Percentiles rank a stretch among this genome's conserved stretches.
These are phyloP conservation scores for Crossaster papposus DNA, from an alignment of 53 echinoderm and acorn worm genomes.

Conservation along the genomic window DNA sequence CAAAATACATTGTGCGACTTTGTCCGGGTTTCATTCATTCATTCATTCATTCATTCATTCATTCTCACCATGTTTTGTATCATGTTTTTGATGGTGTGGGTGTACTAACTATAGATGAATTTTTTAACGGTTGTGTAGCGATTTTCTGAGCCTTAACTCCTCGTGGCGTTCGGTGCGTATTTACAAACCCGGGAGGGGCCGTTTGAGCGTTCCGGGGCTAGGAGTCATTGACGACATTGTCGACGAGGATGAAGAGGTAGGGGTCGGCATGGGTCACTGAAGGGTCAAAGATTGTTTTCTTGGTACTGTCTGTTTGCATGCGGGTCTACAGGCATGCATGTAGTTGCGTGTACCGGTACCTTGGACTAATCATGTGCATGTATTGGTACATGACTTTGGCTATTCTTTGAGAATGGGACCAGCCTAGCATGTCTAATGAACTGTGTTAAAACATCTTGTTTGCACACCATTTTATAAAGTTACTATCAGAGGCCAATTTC, in stretches of 20 bases:
- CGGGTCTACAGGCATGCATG: neutral
- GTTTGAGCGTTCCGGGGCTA: neutral
- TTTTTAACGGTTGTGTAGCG: conserved; percentile 25
- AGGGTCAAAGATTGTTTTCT: neutral
- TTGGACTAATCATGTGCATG: no score
- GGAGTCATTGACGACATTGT: neutral
- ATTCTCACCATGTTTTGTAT: no score
- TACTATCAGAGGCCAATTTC: no score
- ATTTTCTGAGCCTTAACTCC: neutral
- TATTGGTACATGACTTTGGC: no score
- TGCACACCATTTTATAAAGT: no score
- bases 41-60: no score
- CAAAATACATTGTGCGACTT: no score
- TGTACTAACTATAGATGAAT: conserved; percentile 9
- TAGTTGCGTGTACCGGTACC: neutral
- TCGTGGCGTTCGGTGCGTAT: conserved; percentile 15
- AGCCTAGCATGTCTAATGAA: no score
- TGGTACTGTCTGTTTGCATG: neutral
- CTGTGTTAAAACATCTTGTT: no score
- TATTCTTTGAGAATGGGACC: no score
- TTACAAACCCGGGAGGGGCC: conserved; percentile 5
- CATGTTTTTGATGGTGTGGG: no score
- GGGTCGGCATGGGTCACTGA: neutral
- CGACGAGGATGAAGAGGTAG: neutral
- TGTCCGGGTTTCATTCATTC: no score